Percentiles rank a stretch among this genome's conserved stretches.
phyloP scores from a whole-genome alignment of 1,140 invertebrate genomes.

The Anagrus nilaparvatae region DNA sequence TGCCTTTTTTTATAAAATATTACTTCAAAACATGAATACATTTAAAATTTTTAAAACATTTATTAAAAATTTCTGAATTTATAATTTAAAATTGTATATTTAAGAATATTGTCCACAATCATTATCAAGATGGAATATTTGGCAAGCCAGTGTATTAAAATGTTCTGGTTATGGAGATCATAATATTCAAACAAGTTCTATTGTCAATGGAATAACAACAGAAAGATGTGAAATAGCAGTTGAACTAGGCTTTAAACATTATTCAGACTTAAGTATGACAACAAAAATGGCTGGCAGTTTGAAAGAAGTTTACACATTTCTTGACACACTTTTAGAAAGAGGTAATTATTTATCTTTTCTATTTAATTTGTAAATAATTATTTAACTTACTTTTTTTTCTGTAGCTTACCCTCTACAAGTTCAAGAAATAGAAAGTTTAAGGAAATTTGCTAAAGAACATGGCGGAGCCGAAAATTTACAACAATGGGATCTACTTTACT shows the following conservation, averaged over 20 bases:
- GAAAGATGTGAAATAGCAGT: slow-evolving; percentile 61
- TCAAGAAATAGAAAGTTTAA: slow-evolving; percentile 61
- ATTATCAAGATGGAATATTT: slow-evolving; percentile 67
- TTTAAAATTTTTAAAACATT: neutral
- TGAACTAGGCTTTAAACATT: slow-evolving; percentile 68
- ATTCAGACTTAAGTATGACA: slow-evolving; percentile 80
- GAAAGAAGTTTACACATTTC: slow-evolving; percentile 63
- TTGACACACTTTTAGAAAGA: slow-evolving; percentile 57
- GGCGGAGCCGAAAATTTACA: slow-evolving; percentile 62
- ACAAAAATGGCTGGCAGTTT: slow-evolving; percentile 86
- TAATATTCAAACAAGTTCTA: slow-evolving; percentile 57
- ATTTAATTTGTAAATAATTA: slow-evolving; percentile 10
- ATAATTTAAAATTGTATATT: slow-evolving; percentile 7
- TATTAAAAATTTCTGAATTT: neutral
- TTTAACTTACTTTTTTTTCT: slow-evolving; percentile 19
- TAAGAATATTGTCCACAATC: slow-evolving; percentile 70
- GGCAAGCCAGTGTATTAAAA: slow-evolving; percentile 62
- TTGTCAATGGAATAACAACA: slow-evolving; percentile 67
- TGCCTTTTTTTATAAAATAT: slow-evolving; percentile 5
- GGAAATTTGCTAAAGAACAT: slow-evolving; percentile 62
- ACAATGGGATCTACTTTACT: slow-evolving; percentile 81
- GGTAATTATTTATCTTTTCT: slow-evolving; percentile 31
- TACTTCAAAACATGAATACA: slow-evolving; percentile 1
- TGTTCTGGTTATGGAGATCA: slow-evolving; percentile 57
- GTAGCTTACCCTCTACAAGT: slow-evolving; percentile 59